Percentiles rank a stretch among this genome's conserved stretches.
phyloP scores from a whole-genome alignment of 2,888 invertebrate species.

The Melanotus villosus region DNA sequence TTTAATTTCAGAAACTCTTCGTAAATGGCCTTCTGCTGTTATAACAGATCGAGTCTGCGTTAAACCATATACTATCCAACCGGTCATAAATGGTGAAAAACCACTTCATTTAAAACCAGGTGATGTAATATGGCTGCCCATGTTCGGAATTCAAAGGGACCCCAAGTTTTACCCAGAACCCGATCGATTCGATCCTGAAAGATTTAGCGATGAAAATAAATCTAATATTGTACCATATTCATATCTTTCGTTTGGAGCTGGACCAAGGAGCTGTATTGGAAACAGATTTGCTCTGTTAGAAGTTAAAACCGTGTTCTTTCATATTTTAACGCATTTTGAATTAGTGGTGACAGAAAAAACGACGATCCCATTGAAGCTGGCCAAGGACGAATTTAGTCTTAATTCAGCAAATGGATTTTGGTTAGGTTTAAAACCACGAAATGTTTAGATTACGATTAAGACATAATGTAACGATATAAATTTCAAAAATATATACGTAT shows the following conservation, averaged over 20 bases:
- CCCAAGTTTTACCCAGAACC: slow-evolving; percentile 59
- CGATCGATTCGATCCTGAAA: slow-evolving; percentile 59
- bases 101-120: slow-evolving; percentile 47
- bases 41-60: slow-evolving; percentile 52
- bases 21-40: slow-evolving; percentile 67
- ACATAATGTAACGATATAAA: no score
- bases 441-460: no score
- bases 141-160: slow-evolving; percentile 57
- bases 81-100: slow-evolving; percentile 45
- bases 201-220: no score
- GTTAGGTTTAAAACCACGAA: slow-evolving; percentile 51
- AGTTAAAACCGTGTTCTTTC: slow-evolving; percentile 57
- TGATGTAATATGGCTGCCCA: slow-evolving; percentile 52
- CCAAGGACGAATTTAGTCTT: slow-evolving; percentile 33
- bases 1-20: slow-evolving; percentile 63
- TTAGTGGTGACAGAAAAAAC: slow-evolving; percentile 58
- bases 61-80: slow-evolving; percentile 53
- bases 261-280: slow-evolving; percentile 68
- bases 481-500: no score
- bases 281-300: slow-evolving; percentile 64
- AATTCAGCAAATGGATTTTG: slow-evolving; percentile 51
- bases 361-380: slow-evolving; percentile 55
- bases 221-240: no score
- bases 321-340: slow-evolving; percentile 57
- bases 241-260: slow-evolving; percentile 65